phyloP scores from a whole-genome alignment of 2,113 vertebrate genomes.

The Panthera uncia region DNA sequence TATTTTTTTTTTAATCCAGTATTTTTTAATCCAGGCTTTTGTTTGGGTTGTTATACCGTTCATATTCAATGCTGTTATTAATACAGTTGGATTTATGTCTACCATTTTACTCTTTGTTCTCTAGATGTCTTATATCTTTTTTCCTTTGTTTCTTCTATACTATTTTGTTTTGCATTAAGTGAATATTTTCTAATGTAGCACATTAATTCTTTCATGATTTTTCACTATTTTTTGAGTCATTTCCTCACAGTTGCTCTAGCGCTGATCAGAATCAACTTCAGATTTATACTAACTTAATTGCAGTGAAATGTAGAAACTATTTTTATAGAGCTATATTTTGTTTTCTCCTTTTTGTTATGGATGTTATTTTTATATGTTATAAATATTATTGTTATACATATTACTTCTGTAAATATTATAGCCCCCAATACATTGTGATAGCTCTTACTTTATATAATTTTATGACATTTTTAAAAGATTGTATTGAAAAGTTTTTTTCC shows the following conservation, averaged over 20 bases:
- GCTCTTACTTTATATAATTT: background rate
- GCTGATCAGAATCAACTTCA: background rate
- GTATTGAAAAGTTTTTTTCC: too few species aligned
- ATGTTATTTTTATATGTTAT: background rate
- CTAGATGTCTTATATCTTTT: background rate
- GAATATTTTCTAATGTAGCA: background rate
- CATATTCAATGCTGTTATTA: slow-evolving; percentile 4
- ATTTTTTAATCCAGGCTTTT: background rate
- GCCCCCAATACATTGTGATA: background rate
- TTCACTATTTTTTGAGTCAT: background rate
- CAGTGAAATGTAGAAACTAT: slow-evolving; percentile 1
- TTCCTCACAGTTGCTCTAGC: background rate
- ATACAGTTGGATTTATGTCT: background rate
- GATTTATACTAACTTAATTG: background rate
- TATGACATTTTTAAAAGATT: background rate
- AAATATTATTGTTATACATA: background rate
- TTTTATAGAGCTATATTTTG: background rate
- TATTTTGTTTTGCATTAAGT: background rate
- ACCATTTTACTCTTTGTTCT: background rate
- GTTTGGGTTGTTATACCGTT: background rate
- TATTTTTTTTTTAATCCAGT: background rate
- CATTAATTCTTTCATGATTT: background rate
- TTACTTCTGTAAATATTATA: slow-evolving; percentile 8
- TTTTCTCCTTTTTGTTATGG: background rate
- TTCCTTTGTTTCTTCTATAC: background rate